These are phyloP conservation scores for Oryctolagus cuniculus DNA, from an alignment of 2,113 vertebrate species.

Conservation along the genomic window mOryCun1.1 NC_091434.1:73379001-73379500, in stretches of 20 bases:
- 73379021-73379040: background rate
- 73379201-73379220: background rate
- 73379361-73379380: background rate
- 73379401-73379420: background rate
- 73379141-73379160: background rate
- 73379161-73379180: constrained; percentile 36
- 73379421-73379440: background rate
- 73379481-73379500: background rate
- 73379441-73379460: background rate
- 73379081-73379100: background rate
- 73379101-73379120: background rate
- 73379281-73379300: background rate
- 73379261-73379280: background rate
- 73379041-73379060: background rate
- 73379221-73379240: constrained; percentile 3
- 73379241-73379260: constrained; percentile 6
- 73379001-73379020: too few species aligned
- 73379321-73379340: constrained; percentile 34
- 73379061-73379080: background rate
- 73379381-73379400: background rate
- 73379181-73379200: background rate
- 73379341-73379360: background rate
- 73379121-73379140: constrained; percentile 3
- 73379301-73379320: constrained; percentile 7
- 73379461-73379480: background rate